Base-by-base conservation (phyloP, 2,888 invertebrate genomes). In the Cheilosia soror region DNA sequence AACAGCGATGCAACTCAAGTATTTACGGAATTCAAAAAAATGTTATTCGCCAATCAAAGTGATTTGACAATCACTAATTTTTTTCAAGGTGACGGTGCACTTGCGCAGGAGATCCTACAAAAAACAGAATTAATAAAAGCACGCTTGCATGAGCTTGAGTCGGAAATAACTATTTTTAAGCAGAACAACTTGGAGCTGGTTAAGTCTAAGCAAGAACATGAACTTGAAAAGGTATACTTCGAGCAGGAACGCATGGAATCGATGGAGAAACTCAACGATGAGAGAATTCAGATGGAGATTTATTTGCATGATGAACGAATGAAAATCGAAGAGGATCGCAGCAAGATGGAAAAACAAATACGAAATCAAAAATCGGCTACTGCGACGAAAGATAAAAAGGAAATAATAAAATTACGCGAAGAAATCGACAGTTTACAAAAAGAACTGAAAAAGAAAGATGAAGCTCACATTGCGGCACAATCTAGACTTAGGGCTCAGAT, bases 401-500 rank as follows among this genome's bases (percentile, higher is more conserved):
- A 96, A 91, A 93, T 96, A 11, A 91, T 93, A 1, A 93, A 92
- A 86, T 91, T 96, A 9, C 95, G 94, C 88, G 94, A 95, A 76
- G 95, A 96, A 91, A 91, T 96, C 42, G 93, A 93, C 69, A 93
- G 94, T 55, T 91, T 96, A 0, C 95, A 94, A 90, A 94, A 95
- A 85, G 95, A 96, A 87, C 92, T 95, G 20, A 94, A 94, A 89
- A 90, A 94, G n/a, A 96, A 96, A 92, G 96, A 97, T 88, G 94
- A 95, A 15, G 94, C 95, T 88, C 95, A 95, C 89, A 95, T 95
- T 5, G 94, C 96, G 0, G 94, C 94, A 0, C 95, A 95, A 89
- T 96, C 96, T 0, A 93, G 96, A 87, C 93, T 96, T 9, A 93
- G 96, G 25, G 96, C 95, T 87, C 96, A 96, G 91, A 92, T 96